A percentile compares a stretch with the other conserved stretches of the same genome.
Evolutionary conservation across 64 coral and sea anemone genomes (phyloP).

Genomic region (Stichodactyla mertensii): DNA sequence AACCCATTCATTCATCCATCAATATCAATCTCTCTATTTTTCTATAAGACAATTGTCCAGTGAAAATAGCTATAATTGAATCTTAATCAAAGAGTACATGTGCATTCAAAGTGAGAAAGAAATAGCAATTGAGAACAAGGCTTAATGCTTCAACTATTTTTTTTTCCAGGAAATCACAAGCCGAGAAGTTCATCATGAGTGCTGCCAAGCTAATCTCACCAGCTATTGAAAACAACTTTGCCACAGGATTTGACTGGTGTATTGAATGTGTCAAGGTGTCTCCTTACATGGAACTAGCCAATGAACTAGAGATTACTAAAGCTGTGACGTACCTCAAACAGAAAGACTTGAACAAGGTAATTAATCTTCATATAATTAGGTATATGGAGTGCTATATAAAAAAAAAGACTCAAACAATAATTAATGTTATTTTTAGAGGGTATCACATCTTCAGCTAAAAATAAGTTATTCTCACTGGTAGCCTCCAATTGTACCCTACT

Average conservation of each 20-base stretch:
- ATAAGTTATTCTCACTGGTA: too few species aligned
- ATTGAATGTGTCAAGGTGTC: constrained; percentile 97
- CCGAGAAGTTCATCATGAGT: constrained; percentile 86
- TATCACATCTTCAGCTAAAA: too few species aligned
- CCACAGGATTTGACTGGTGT: constrained; percentile 96
- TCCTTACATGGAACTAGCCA: constrained; percentile 93
- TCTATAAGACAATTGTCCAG: background rate
- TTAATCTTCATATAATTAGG: background rate
- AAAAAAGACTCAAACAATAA: too few species aligned
- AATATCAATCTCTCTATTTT: background rate
- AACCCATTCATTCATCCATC: background rate
- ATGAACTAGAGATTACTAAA: constrained; percentile 96
- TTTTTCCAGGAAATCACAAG: constrained; percentile 85
- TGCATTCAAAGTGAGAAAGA: background rate
- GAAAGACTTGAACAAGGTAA: constrained; percentile 91
- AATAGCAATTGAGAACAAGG: too few species aligned
- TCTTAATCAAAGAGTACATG: background rate
- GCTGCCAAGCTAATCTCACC: constrained; percentile 93
- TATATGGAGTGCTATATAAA: background rate
- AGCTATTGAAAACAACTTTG: constrained; percentile 87
- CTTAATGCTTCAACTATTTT: background rate
- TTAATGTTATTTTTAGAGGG: too few species aligned
- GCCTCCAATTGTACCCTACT: too few species aligned
- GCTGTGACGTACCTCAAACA: constrained; percentile 95
- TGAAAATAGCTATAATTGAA: too few species aligned